Evolutionary conservation across 2,888 invertebrate species (phyloP), one percentile per base, ranked within the genome.

Genomic region (Leptopterna dolabrata): DNA sequence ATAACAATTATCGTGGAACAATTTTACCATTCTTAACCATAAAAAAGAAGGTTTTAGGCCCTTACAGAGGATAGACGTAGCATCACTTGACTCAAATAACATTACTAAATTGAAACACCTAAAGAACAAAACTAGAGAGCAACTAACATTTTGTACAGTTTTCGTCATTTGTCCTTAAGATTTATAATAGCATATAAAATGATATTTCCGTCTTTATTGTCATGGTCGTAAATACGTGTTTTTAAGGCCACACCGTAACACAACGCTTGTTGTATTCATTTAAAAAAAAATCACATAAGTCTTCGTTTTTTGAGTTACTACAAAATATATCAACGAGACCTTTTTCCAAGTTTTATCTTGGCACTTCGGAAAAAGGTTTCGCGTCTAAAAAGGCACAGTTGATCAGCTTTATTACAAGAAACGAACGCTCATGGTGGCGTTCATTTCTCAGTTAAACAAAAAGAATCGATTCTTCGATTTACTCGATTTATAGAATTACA

Each of bases 1-100:
- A 89, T 89, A 89, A 89, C 89, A 89, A 89, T 82, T 41, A 87
- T 87, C 76, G 80, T 70, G 89, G 89, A 89, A 89, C 89, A 88
- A 88, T 73, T 70, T 81, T 89, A 89, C 89, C 89, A 88, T 89
- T 88, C 76, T 63, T 87, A 88, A 88, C 78, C 88, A 80, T 89
- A 87, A 87, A 88, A 84, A 70, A 81, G 80, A 45, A 45, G 63
- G 63, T 63, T n/a, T 63, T 63, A 63, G 63, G 80, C 45, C 76
- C 85, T 88, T 88, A 88, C 81, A 78, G 51, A 78, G 27, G 86
- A 84, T 55, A 86, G 88, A 88, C 88, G 82, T 89, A 87, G 87
- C 55, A 84, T 87, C 88, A 86, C 76, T 78, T 86, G 87, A 86
- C 87, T 85, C 76, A n/a, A 87, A 78, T 84, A 87, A 87, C 82